Evolutionary conservation across 2,888 invertebrate species (phyloP).

Genomic region (Physocephala rufipes): DNA sequence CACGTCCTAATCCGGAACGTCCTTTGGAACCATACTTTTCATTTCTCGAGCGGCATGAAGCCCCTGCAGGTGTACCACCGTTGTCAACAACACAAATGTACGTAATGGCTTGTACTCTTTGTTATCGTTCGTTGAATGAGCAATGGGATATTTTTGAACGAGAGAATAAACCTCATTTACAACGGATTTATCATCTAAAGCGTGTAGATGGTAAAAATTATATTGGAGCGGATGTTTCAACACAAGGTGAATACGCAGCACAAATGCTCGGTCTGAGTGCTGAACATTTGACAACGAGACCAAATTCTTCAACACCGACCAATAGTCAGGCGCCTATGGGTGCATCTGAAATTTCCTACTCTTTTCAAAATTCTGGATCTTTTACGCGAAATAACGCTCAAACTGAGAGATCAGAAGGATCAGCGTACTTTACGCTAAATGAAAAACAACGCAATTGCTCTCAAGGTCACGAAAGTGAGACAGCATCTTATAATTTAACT

Average conservation of each 20-base stretch:
- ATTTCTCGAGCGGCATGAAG: slow-evolving; percentile 88
- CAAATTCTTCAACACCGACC: slow-evolving; percentile 5
- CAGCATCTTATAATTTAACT: slow-evolving; percentile 42
- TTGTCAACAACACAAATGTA: slow-evolving; percentile 64
- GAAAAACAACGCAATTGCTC: slow-evolving; percentile 57
- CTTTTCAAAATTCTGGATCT: slow-evolving; percentile 6
- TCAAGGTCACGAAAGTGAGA: slow-evolving; percentile 59
- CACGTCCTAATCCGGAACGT: slow-evolving; percentile 75
- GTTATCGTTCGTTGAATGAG: slow-evolving; percentile 84
- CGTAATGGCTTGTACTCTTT: slow-evolving; percentile 84
- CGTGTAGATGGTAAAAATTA: slow-evolving; percentile 89
- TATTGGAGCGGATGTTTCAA: slow-evolving; percentile 87
- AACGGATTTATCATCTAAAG: slow-evolving; percentile 92
- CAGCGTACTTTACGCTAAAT: slow-evolving; percentile 45
- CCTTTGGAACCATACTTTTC: slow-evolving; percentile 88
- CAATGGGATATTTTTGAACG: slow-evolving; percentile 94
- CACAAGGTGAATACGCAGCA: slow-evolving; percentile 92
- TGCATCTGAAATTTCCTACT: not conserved
- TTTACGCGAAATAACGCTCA: slow-evolving; percentile 10
- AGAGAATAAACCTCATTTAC: slow-evolving; percentile 83
- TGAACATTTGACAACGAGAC: slow-evolving; percentile 65
- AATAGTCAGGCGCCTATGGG: not conserved
- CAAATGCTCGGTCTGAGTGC: slow-evolving; percentile 82
- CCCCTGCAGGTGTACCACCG: slow-evolving; percentile 75
- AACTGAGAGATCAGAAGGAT: not conserved